Base-by-base conservation (phyloP, 2,888 invertebrate species). In the Pediacus dermestoides region DNA sequence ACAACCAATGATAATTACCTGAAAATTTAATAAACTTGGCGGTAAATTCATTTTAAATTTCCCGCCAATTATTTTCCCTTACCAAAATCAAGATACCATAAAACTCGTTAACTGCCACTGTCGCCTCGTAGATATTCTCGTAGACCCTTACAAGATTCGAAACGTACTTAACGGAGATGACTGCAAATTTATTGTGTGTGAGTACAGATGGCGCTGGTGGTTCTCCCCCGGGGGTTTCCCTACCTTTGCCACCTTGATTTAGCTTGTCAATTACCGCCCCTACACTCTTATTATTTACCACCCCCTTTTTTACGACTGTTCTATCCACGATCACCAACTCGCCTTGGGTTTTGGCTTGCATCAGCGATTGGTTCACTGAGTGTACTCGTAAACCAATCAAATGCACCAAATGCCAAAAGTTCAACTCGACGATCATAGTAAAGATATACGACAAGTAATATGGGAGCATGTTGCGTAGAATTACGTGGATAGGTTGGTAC, bases 1-100 rank as follows among this genome's bases (percentile, higher is more conserved):
- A 28, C 34, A 35, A 10, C 42, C 42, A 4, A 38, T 12, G 16
- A 39, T 30, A 7, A 42, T 10, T 8, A 42, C 12, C 42, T 42
- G 25, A 15, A 44, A 39, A 30, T 9, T 16, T 4, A 4, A 13
- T n/a, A 11, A 28, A 4, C 2, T 26, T 10, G 9, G 10, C 14
- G 14, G n/a, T 9, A 6, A 18, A 6, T 18, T 18, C n/a, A 18
- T 18, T 18, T 18, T 18, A 7, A 18, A 18, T 18, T 18, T n/a
- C n/a, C n/a, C n/a, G n/a, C n/a, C n/a, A 18, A 18, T 7, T 6
- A 6, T 18, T 10, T 10, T 6, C 10, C 7, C 13, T 4, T 31
- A 31, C 31, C n/a, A 31, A 12, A 10, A 31, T 31, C 31, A 31
- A 16, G 9, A 31, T 4, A 9, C 31, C 31, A 9, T 31, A 31